Percentiles rank a stretch among this genome's conserved stretches.
These are phyloP conservation scores for Hypothenemus hampei DNA, from an alignment of 1,140 invertebrate genomes.

Conservation along the genomic window DNA sequence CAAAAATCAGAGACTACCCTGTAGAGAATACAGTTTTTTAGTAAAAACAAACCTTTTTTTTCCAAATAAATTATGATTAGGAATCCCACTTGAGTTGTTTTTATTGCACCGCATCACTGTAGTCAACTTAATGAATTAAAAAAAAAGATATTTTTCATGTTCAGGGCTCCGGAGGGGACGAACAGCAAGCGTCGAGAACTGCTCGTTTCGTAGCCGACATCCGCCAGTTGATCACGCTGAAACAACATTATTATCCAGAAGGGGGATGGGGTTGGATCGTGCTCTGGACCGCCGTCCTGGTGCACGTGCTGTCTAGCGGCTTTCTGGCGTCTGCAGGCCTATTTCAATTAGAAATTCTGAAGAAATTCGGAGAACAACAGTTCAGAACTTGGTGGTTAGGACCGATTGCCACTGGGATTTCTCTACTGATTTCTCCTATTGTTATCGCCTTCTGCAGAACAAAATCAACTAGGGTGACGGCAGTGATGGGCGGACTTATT, in stretches of 20 bases:
- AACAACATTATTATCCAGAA: conserved; percentile 69
- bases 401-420: conserved; percentile 74
- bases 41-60: too few species aligned
- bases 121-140: too few species aligned
- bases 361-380: conserved; percentile 48
- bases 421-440: conserved; percentile 74
- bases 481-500: conserved; percentile 79
- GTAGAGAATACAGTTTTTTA: too few species aligned
- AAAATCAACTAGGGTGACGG: conserved; percentile 82
- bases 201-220: conserved; percentile 49
- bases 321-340: conserved; percentile 56
- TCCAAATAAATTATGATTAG: too few species aligned
- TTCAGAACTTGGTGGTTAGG: conserved; percentile 82
- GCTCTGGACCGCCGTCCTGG: conserved; percentile 53
- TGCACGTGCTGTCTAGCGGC: conserved; percentile 60
- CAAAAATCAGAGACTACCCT: too few species aligned
- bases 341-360: conserved; percentile 50
- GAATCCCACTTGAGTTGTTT: too few species aligned
- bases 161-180: conserved; percentile 39
- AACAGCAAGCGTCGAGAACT: conserved; percentile 37
- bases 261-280: conserved; percentile 73
- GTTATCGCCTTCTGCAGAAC: conserved; percentile 79
- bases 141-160: too few species aligned
- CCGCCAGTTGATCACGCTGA: conserved; percentile 56
- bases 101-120: too few species aligned